Conservation (phyloP, 2,888 invertebrate genomes). For the Eristalis tenax region DNA sequence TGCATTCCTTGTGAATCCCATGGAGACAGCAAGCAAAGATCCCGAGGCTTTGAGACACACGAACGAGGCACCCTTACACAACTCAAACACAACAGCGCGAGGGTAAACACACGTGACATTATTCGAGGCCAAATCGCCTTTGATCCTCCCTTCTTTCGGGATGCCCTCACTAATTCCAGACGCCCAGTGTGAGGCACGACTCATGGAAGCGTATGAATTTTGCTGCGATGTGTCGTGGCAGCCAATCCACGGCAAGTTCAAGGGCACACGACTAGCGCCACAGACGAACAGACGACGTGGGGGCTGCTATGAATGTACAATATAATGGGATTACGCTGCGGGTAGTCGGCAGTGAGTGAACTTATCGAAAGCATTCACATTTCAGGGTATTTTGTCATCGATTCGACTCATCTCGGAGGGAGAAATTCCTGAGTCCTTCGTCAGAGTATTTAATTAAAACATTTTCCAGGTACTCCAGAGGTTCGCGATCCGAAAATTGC, state of each 20-base stretch:
- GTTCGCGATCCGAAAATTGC: neutral
- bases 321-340: slow-evolving; percentile 30
- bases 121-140: neutral
- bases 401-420: neutral
- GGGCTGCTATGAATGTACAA: slow-evolving; percentile 15
- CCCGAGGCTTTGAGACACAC: neutral
- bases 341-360: slow-evolving; percentile 20
- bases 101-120: neutral
- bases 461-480: neutral
- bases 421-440: neutral
- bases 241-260: neutral
- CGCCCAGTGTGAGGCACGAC: neutral
- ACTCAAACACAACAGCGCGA: neutral
- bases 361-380: slow-evolving; percentile 13
- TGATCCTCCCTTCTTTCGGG: neutral
- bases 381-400: slow-evolving; percentile 22
- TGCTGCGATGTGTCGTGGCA: neutral
- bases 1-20: neutral
- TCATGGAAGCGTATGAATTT: neutral
- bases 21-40: neutral
- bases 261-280: neutral
- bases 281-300: neutral
- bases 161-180: neutral
- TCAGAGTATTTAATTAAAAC: neutral
- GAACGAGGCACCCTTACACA: neutral